Evolutionary conservation across 2,797 vertebrate species (phyloP).

Genomic region (Smutsia gigantea): DNA sequence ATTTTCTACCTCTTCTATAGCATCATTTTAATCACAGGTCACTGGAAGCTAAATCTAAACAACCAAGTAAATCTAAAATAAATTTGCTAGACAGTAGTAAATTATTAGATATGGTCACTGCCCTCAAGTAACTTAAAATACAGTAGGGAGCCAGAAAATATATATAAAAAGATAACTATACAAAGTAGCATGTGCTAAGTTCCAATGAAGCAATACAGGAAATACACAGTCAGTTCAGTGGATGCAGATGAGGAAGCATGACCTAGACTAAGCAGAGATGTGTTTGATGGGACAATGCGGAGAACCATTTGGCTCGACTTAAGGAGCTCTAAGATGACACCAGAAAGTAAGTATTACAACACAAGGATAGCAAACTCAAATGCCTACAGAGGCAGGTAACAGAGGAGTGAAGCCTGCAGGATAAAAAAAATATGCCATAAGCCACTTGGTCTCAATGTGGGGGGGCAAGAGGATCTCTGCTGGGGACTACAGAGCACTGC

Average conservation of each 20-base stretch:
- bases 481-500: neutral
- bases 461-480: neutral
- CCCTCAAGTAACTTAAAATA: neutral
- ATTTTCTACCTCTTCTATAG: neutral
- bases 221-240: neutral
- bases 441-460: neutral
- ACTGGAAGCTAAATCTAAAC: constrained; percentile 35
- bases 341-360: neutral
- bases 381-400: neutral
- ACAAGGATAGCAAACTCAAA: neutral
- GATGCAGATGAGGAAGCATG: neutral
- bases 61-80: constrained; percentile 48
- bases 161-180: neutral
- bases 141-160: neutral
- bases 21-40: neutral
- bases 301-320: neutral
- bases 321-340: neutral
- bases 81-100: constrained; percentile 6
- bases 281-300: neutral
- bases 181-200: neutral
- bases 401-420: neutral
- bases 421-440: neutral
- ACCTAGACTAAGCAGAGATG: neutral
- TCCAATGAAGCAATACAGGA: neutral
- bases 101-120: neutral